phyloP scores from a whole-genome alignment of 2,113 vertebrate species.

The Petaurus breviceps region DNA sequence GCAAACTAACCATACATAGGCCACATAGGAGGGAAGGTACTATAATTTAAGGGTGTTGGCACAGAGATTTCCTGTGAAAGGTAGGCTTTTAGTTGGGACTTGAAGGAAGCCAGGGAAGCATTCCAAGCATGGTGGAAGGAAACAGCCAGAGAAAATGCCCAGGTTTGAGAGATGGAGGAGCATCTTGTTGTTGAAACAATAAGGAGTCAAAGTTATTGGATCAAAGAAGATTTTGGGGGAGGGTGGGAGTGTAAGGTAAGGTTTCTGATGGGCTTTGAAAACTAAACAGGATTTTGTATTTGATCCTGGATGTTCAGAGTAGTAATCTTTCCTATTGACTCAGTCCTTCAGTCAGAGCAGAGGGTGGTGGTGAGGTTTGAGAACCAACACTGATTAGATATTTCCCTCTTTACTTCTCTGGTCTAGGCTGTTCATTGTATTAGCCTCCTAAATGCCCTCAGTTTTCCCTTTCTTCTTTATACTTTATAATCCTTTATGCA shows the following conservation, averaged over 20 bases:
- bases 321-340: background rate
- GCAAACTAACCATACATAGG: background rate
- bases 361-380: background rate
- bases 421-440: background rate
- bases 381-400: background rate
- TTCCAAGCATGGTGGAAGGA: too few species aligned
- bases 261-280: background rate
- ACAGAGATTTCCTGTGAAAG: too few species aligned
- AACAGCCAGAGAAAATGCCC: too few species aligned
- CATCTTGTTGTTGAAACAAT: too few species aligned
- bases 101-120: too few species aligned
- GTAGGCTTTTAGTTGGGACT: too few species aligned
- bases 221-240: too few species aligned
- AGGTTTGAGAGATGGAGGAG: too few species aligned
- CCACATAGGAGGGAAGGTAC: background rate
- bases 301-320: background rate
- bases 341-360: background rate
- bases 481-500: background rate
- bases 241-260: background rate
- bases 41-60: too few species aligned
- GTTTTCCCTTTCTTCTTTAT: background rate
- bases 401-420: background rate
- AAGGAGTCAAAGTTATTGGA: too few species aligned
- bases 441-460: background rate
- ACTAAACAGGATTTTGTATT: background rate